phyloP scores from a whole-genome alignment of 2,888 invertebrate genomes.

The Diadromus collaris region DNA sequence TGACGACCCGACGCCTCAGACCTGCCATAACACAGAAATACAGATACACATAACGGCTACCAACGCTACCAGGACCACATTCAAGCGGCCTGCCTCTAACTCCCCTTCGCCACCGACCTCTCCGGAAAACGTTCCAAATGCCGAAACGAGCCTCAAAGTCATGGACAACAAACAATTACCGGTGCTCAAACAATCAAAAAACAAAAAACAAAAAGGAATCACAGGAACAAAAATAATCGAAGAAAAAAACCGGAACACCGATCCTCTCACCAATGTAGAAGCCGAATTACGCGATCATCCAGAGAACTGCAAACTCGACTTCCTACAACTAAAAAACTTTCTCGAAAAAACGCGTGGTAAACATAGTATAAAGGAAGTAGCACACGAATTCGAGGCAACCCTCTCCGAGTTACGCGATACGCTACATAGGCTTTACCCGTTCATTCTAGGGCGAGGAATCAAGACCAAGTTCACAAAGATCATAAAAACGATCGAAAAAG shows the following conservation, averaged over 20 bases:
- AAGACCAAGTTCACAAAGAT: constrained; percentile 44
- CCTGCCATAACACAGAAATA: background rate
- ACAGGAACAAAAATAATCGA: background rate
- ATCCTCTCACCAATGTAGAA: background rate
- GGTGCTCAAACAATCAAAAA: background rate
- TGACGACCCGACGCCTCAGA: background rate
- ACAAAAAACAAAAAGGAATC: background rate
- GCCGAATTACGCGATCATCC: background rate
- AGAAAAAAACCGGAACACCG: background rate
- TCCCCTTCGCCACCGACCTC: background rate
- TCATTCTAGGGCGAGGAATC: constrained; percentile 57
- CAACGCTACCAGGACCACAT: background rate
- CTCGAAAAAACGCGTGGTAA: constrained; percentile 1
- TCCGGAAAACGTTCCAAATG: background rate
- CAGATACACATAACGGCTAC: background rate
- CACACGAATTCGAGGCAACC: background rate
- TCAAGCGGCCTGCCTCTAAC: background rate
- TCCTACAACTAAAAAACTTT: background rate
- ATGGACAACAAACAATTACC: background rate
- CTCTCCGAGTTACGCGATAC: background rate
- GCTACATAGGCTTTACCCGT: background rate
- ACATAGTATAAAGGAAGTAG: background rate
- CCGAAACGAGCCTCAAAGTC: background rate
- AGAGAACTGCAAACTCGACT: background rate
- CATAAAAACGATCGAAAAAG: constrained; percentile 13